Evolutionary conservation across 2,888 invertebrate genomes (phyloP), one percentile per base, ranked within the genome.

Genomic region (Lasioglossum vierecki): DNA sequence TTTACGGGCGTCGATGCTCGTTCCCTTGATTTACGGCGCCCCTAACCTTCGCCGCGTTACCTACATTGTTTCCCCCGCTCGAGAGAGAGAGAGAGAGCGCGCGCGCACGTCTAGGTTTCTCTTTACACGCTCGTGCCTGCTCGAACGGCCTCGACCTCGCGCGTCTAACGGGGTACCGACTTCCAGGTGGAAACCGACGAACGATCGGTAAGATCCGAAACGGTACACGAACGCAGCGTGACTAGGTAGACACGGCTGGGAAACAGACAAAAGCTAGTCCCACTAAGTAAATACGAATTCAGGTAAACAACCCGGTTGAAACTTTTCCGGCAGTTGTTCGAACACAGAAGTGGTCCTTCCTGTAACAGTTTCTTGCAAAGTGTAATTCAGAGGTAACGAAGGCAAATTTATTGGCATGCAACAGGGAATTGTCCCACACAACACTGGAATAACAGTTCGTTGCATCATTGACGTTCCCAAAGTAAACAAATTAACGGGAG

Each of bases 1-100:
- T 94, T 94, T 94, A 94, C 94, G 93, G 93, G 91, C 92, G 91
- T 93, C 93, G 94, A 94, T 94, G 93, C 94, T 93, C 93, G 93
- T 94, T 93, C 91, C 86, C 90, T 91, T 94, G 94, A 94, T 94
- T 94, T 94, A 94, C 92, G 92, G 90, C 92, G 89, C 92, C 86
- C 92, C 93, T 92, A 94, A 93, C 93, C 93, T 93, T 93, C 92
- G 92, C 88, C 90, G 91, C 89, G 91, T 91, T 91, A 89, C 90
- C 87, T 91, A 92, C 93, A 93, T 92, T 92, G 92, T 92, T 91
- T 92, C 88, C 89, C 85, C 87, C 83, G 74, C 79, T 85, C 66
- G 68, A 18, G 18, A 18, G 13, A 4, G 30, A 30, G 30, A 30
- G 30, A 30, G 30, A 30, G n/a, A n/a, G 57, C n/a, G 11, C n/a